Evolutionary conservation across 2,888 invertebrate genomes (phyloP).

Genomic region (Iselma pallidipennis): DNA sequence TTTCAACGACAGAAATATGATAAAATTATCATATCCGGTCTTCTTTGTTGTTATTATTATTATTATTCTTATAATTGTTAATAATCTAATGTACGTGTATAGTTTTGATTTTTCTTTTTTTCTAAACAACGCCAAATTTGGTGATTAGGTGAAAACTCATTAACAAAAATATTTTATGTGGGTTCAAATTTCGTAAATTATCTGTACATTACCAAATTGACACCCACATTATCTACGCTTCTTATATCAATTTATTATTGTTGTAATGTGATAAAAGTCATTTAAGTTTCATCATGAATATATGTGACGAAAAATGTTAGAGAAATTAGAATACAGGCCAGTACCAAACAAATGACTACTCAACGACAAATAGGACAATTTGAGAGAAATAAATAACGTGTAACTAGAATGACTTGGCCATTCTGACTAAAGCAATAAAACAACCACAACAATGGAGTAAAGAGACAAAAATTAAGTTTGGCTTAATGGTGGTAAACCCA

Average conservation of each 20-base stretch:
- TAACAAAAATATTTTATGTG: slow-evolving; percentile 16
- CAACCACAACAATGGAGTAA: no score
- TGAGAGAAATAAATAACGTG: no score
- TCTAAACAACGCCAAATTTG: not conserved
- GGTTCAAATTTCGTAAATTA: slow-evolving; percentile 23
- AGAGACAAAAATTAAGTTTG: no score
- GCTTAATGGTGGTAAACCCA: no score
- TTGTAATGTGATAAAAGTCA: not conserved
- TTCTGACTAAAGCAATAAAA: no score
- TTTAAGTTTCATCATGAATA: not conserved
- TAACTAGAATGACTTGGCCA: no score
- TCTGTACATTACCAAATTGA: slow-evolving; percentile 21
- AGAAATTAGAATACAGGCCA: not conserved
- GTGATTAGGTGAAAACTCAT: slow-evolving; percentile 12
- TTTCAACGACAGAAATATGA: not conserved
- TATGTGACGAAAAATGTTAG: not conserved
- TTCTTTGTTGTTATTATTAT: not conserved
- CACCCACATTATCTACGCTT: slow-evolving; percentile 2
- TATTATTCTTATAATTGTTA: not conserved
- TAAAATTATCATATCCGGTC: not conserved
- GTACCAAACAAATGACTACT: no score
- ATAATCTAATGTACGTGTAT: not conserved
- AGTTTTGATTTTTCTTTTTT: not conserved
- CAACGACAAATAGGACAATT: no score
- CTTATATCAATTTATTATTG: not conserved